These are phyloP conservation scores for Drosophila tripunctata DNA, from an alignment of 2,888 invertebrate genomes.

Conservation along the genomic window DNA sequence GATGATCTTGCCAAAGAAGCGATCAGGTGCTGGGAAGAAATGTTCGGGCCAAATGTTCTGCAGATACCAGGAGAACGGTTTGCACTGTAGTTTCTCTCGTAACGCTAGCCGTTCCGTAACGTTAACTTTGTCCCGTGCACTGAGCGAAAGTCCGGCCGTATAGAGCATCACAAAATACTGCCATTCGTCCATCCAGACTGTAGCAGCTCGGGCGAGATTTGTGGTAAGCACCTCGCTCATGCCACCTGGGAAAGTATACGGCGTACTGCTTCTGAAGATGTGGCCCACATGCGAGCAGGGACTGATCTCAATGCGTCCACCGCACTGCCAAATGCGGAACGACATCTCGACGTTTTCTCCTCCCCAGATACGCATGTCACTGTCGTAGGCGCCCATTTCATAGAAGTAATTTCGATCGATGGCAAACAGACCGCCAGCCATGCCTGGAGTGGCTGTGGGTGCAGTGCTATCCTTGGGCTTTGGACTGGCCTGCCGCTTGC, in stretches of 20 bases:
- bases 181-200: constrained; percentile 99
- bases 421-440: constrained; percentile 95
- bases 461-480: constrained; percentile 86
- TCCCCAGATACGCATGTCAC: constrained; percentile 97
- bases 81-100: constrained; percentile 90
- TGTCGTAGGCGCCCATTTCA: constrained; percentile 94
- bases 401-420: constrained; percentile 94
- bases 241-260: constrained; percentile 97
- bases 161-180: constrained; percentile 95
- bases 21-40: constrained; percentile 94
- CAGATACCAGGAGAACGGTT: constrained; percentile 96
- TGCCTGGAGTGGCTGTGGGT: constrained; percentile 93
- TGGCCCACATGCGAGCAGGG: constrained; percentile 98
- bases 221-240: constrained; percentile 91
- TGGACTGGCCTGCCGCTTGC: constrained; percentile 43
- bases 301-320: constrained; percentile 94
- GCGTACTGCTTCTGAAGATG: constrained; percentile 95
- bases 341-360: constrained; percentile 99
- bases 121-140: constrained; percentile 77
- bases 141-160: constrained; percentile 87
- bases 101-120: constrained; percentile 88
- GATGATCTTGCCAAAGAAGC: constrained; percentile 94
- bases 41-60: constrained; percentile 98
- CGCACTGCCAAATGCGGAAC: constrained; percentile 98
- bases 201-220: constrained; percentile 96